Evolutionary conservation across 1,140 invertebrate genomes (phyloP).

Genomic region (Cyphomyrmex costatus): DNA sequence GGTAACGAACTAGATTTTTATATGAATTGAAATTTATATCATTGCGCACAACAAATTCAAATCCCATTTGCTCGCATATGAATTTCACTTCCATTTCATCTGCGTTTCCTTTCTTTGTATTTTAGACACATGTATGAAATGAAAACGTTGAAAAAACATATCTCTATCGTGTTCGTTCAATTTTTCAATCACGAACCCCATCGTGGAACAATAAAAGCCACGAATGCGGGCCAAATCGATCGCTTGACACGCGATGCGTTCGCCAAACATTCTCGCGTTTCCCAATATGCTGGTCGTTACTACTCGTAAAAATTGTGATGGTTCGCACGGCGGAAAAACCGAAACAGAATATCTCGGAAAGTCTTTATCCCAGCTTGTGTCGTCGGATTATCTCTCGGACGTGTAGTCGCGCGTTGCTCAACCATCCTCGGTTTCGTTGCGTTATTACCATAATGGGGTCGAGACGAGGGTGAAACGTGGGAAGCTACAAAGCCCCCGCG

Average conservation of each 20-base stretch:
- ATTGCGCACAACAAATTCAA: background rate
- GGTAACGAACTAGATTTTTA: too few species aligned
- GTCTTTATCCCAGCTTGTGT: slow-evolving; percentile 7
- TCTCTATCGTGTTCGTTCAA: slow-evolving; percentile 9
- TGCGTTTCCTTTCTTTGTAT: background rate
- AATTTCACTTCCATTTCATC: background rate
- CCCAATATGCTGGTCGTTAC: slow-evolving; percentile 23
- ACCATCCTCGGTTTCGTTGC: background rate
- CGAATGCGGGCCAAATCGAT: slow-evolving; percentile 31
- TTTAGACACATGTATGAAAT: slow-evolving; percentile 14
- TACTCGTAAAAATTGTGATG: background rate
- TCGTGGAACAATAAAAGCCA: slow-evolving; percentile 19
- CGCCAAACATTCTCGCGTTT: slow-evolving; percentile 1
- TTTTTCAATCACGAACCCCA: slow-evolving; percentile 34
- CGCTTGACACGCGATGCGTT: slow-evolving; percentile 8
- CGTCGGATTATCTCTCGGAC: slow-evolving; percentile 24
- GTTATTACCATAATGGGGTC: slow-evolving; percentile 43
- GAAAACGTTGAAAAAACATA: slow-evolving; percentile 22
- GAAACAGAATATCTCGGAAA: background rate
- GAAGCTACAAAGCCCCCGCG: slow-evolving; percentile 26
- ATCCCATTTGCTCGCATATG: background rate
- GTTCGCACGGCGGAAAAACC: background rate
- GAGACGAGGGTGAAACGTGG: slow-evolving; percentile 13
- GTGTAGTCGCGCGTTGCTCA: slow-evolving; percentile 9
- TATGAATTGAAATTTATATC: background rate